Evolutionary conservation across 2,888 invertebrate species (phyloP).

Genomic region (Heteromyza rotundicornis): DNA sequence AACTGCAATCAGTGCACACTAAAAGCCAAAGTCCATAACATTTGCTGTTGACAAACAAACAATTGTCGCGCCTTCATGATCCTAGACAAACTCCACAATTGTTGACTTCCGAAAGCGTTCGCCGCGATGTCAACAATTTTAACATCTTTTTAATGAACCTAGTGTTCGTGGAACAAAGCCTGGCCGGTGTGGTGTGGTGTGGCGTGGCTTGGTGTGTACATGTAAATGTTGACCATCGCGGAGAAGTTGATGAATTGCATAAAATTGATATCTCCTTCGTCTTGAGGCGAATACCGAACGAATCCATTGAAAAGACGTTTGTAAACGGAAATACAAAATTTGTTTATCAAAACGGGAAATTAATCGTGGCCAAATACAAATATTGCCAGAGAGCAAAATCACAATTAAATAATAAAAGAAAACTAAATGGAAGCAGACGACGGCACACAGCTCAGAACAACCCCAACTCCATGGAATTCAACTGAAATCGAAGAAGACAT

Average conservation of each 20-base stretch:
- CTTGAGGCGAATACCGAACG: no score
- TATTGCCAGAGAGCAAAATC: neutral
- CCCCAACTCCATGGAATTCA: neutral
- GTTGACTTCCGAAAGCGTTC: conserved; percentile 7
- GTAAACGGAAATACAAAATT: no score
- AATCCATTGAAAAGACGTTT: no score
- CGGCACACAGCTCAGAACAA: neutral
- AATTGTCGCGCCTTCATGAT: neutral
- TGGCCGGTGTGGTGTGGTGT: no score
- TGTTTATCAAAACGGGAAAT: no score
- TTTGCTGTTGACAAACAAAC: conserved; percentile 7
- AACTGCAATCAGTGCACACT: conserved; percentile 57
- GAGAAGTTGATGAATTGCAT: no score
- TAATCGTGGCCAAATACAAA: neutral
- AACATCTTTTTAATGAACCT: neutral
- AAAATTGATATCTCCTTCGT: no score
- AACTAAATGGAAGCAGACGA: neutral
- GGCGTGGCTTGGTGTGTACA: no score
- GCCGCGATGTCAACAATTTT: neutral
- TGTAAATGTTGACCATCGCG: no score
- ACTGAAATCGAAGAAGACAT: neutral
- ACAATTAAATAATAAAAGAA: neutral
- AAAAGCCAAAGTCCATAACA: conserved; percentile 33
- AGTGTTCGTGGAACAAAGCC: no score
- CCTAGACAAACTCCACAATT: conserved; percentile 5